phyloP scores from a whole-genome alignment of 2,797 vertebrate genomes.

The Eremophila alpestris region DNA sequence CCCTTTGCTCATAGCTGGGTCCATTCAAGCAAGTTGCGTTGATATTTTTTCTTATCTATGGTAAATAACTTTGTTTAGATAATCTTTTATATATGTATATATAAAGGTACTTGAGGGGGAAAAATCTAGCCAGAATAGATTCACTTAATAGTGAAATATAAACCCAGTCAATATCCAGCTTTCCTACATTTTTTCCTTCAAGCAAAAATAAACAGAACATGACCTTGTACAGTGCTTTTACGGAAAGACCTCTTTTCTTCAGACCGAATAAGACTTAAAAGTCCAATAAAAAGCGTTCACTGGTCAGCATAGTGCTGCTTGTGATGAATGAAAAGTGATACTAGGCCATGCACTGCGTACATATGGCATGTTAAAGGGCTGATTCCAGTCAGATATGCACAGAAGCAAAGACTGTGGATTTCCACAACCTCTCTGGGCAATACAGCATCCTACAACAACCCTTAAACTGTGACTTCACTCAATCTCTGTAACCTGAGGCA shows the following conservation, averaged over 20 bases:
- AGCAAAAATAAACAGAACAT: background rate
- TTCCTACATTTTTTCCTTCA: background rate
- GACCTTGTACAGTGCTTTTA: background rate
- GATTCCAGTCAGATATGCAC: background rate
- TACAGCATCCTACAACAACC: background rate
- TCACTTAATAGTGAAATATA: background rate
- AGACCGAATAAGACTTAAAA: background rate
- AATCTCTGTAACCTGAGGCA: background rate
- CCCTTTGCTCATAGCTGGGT: background rate
- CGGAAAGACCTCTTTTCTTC: background rate
- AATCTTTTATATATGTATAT: fast-evolving
- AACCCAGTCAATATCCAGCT: background rate
- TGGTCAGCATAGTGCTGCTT: background rate
- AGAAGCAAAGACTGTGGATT: background rate
- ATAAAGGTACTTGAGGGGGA: background rate
- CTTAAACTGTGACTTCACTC: background rate
- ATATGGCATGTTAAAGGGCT: background rate
- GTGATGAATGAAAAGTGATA: background rate
- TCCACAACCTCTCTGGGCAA: background rate
- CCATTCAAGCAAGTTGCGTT: background rate
- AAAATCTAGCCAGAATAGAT: background rate
- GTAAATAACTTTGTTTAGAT: background rate
- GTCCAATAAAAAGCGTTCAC: background rate
- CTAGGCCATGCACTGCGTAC: background rate
- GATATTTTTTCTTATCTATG: background rate